Conservation (phyloP, 1,140 invertebrate genomes). For the Mercenaria mercenaria region DNA sequence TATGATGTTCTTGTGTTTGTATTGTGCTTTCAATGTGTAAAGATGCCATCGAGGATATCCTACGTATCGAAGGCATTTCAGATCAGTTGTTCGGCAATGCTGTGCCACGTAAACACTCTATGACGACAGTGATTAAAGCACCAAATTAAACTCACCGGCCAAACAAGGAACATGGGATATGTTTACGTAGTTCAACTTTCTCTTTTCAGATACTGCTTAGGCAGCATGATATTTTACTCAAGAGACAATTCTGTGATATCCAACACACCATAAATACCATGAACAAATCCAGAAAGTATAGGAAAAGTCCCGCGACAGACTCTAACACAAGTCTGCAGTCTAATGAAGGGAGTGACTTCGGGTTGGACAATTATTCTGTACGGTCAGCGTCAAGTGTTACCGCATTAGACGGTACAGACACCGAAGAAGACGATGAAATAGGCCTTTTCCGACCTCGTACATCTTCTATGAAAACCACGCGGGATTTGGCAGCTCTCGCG, state of each 20-base stretch:
- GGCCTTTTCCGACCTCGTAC: slow-evolving; percentile 77
- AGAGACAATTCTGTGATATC: slow-evolving; percentile 82
- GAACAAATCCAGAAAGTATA: slow-evolving; percentile 46
- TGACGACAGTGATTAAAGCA: too few species aligned
- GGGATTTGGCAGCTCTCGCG: slow-evolving; percentile 81
- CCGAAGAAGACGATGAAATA: slow-evolving; percentile 56
- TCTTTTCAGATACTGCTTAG: slow-evolving; percentile 77
- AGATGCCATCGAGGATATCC: too few species aligned
- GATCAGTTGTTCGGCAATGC: too few species aligned
- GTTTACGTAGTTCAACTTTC: not conserved
- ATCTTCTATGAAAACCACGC: slow-evolving; percentile 80
- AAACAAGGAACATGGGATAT: too few species aligned
- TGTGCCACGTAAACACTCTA: too few species aligned
- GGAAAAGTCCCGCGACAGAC: slow-evolving; percentile 43
- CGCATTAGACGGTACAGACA: slow-evolving; percentile 69
- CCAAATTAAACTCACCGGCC: too few species aligned
- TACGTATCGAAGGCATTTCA: too few species aligned
- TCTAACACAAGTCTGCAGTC: slow-evolving; percentile 57
- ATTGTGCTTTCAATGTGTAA: too few species aligned
- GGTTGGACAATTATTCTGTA: slow-evolving; percentile 70
- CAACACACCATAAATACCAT: slow-evolving; percentile 78
- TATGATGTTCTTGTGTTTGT: too few species aligned
- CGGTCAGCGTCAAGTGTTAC: slow-evolving; percentile 76
- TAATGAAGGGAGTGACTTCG: slow-evolving; percentile 53
- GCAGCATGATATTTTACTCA: slow-evolving; percentile 81